Conservation (phyloP, 1,140 invertebrate genomes). For the Arion vulgaris region DNA sequence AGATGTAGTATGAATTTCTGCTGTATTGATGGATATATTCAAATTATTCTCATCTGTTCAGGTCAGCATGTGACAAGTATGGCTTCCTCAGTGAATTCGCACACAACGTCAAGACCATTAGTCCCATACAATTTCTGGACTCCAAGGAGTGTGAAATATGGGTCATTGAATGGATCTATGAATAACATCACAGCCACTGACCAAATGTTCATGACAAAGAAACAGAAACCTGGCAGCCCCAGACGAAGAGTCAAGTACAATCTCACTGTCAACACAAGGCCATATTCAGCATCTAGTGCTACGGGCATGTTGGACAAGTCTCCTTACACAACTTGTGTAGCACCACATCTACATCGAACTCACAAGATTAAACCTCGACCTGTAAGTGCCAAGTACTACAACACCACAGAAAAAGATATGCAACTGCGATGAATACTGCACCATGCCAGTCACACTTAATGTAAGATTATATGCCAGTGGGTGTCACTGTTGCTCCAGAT, state of each 20-base stretch:
- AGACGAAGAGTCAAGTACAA: conserved; percentile 43
- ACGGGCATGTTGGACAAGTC: conserved; percentile 56
- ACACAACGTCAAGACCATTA: background rate
- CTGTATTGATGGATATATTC: too few species aligned
- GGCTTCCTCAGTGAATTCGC: background rate
- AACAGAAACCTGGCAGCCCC: conserved; percentile 42
- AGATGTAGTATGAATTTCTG: too few species aligned
- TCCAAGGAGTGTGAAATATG: conserved; percentile 36
- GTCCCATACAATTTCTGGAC: background rate
- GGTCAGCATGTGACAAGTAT: background rate
- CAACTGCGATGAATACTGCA: too few species aligned
- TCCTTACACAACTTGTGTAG: conserved; percentile 61
- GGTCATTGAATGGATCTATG: conserved; percentile 41
- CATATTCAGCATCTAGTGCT: conserved; percentile 61
- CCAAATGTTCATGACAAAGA: conserved; percentile 42
- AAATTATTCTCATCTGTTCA: background rate
- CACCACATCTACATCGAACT: conserved; percentile 43
- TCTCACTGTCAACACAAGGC: conserved; percentile 59
- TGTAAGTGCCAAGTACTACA: conserved; percentile 44
- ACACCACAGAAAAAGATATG: background rate
- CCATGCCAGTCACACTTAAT: too few species aligned
- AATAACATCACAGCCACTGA: conserved; percentile 38
- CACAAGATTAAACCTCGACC: conserved; percentile 36
- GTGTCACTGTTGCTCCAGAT: too few species aligned
- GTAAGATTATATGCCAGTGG: too few species aligned